Percentiles rank a stretch among this genome's conserved stretches.
phyloP scores from a whole-genome alignment of 2,797 vertebrate genomes.

The Chiloscyllium punctatum region DNA sequence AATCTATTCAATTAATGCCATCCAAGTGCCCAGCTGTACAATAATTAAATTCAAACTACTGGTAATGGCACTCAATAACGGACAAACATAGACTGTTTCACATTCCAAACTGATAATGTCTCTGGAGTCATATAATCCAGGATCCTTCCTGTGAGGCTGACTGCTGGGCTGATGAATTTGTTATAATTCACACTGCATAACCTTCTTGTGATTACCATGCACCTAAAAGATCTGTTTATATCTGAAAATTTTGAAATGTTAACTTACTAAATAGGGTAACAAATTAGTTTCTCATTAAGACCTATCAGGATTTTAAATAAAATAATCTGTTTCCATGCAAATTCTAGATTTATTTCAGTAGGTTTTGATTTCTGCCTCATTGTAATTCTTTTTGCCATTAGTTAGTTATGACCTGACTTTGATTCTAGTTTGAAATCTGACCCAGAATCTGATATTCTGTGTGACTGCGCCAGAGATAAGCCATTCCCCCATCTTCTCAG shows the following conservation, averaged over 20 bases:
- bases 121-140: neutral
- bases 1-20: neutral
- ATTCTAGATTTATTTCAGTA: neutral
- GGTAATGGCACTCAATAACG: neutral
- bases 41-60: neutral
- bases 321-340: neutral
- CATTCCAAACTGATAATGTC: neutral
- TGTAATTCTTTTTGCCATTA: neutral
- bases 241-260: neutral
- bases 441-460: neutral
- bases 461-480: neutral
- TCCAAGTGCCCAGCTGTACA: neutral
- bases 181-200: neutral
- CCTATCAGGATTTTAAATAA: neutral
- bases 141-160: neutral
- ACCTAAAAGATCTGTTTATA: neutral
- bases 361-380: neutral
- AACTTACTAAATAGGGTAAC: neutral
- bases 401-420: neutral
- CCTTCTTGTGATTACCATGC: neutral
- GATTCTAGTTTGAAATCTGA: neutral
- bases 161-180: neutral
- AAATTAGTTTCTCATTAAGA: neutral
- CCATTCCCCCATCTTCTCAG: neutral
- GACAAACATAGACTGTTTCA: neutral